These are phyloP conservation scores for Drosophila carrolli DNA, from an alignment of 1,140 invertebrate species.

Conservation along the genomic window DNA sequence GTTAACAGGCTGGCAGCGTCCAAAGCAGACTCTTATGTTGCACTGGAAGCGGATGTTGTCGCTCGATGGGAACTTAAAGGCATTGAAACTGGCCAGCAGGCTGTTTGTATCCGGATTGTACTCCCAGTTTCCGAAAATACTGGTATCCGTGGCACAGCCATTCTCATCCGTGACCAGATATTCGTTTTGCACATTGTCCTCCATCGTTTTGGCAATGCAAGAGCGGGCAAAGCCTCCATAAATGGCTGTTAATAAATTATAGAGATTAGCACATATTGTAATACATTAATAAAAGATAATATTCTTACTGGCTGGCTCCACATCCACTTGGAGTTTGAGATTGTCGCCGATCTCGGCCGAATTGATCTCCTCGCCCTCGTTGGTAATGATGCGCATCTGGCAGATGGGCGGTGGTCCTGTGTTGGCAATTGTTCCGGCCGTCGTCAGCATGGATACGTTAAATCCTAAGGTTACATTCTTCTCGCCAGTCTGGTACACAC, in stretches of 20 bases:
- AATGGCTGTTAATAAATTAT: constrained; percentile 88
- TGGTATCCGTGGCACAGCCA: constrained; percentile 96
- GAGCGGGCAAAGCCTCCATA: constrained; percentile 97
- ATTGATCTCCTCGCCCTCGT: constrained; percentile 94
- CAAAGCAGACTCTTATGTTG: constrained; percentile 97
- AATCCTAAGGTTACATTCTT: constrained; percentile 97
- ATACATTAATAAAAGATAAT: constrained; percentile 28
- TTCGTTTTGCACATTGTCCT: constrained; percentile 94
- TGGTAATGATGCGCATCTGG: constrained; percentile 95
- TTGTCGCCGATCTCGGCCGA: constrained; percentile 97
- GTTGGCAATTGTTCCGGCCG: constrained; percentile 97
- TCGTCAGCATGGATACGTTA: constrained; percentile 97
- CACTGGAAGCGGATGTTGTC: constrained; percentile 98
- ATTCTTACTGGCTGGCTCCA: constrained; percentile 94
- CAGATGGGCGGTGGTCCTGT: constrained; percentile 97
- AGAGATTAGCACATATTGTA: neutral
- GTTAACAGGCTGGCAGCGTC: constrained; percentile 97
- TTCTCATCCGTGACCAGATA: constrained; percentile 97
- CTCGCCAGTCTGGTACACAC: constrained; percentile 96
- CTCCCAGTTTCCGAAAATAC: constrained; percentile 97
- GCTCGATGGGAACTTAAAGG: constrained; percentile 97
- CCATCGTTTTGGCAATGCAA: constrained; percentile 96
- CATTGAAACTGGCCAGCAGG: constrained; percentile 94
- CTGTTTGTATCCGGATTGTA: constrained; percentile 93
- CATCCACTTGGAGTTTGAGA: constrained; percentile 95